Evolutionary conservation across 2,888 invertebrate species (phyloP), one percentile per base, ranked within the genome.

Genomic region (Cyclophora punctaria): DNA sequence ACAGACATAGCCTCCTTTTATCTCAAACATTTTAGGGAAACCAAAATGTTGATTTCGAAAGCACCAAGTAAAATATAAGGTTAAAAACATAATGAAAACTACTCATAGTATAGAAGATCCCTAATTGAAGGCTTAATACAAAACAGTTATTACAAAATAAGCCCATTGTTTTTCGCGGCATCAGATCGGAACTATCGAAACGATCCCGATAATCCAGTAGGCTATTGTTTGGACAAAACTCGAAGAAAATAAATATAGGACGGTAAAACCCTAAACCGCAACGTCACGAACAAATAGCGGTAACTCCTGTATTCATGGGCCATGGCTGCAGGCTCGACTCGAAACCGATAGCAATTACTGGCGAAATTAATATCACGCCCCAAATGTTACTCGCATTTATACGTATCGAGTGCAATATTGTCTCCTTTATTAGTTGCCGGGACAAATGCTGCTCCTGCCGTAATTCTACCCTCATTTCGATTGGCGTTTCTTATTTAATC

Each of bases 381-480:
- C 84, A 85, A 88, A 87, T 87, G 85, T 83, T 83, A 70, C 85
- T 80, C 81, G 77, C 83, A 84, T 88, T 87, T 87, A 86, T 87
- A 86, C 82, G 80, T 85, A 85, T 88, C 80, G 86, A 87, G 78
- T 88, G 88, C 88, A 88, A 88, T 88, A 88, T 85, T 87, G 88
- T 87, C 87, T 87, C 84, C 84, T 84, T 86, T 88, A 88, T 88
- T 88, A 87, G 85, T 85, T 78, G 75, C 75, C 73, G 80, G 77
- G 80, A 87, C 83, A 83, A 87, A 86, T 85, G 85, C 78, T 75
- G 76, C 75, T 73, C 62, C 69, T 78, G 37, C 5, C 75, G 80
- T 82, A 82, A 83, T 83, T 77, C 73, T 73, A 66, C 73, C 77
- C 80, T 80, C 75, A 81, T 81, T 79, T 70, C 59, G 76, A 83